These are phyloP conservation scores for Salvelinus fontinalis DNA, from an alignment of 2,113 vertebrate species.

Conservation along the genomic window DNA sequence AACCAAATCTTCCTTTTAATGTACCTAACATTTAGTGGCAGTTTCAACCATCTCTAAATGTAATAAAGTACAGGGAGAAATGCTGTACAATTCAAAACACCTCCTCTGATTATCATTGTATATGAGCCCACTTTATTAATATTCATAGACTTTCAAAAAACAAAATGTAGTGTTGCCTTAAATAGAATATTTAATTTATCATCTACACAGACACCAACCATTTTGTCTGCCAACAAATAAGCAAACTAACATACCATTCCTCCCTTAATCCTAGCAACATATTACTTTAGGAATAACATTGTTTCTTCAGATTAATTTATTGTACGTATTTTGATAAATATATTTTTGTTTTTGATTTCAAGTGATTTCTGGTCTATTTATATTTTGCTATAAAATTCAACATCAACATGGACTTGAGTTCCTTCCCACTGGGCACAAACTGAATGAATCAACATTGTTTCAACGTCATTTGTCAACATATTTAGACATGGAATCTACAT, in stretches of 20 bases:
- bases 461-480: too few species aligned
- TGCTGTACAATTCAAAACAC: not conserved
- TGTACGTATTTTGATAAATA: not conserved
- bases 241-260: not conserved
- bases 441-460: too few species aligned
- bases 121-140: not conserved
- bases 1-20: not conserved
- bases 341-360: not conserved
- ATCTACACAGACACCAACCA: not conserved
- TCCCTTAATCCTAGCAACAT: not conserved
- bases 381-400: conserved; percentile 16
- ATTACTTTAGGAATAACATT: not conserved
- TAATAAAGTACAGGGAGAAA: not conserved
- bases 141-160: not conserved
- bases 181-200: not conserved
- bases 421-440: not conserved
- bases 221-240: not conserved
- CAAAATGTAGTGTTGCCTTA: not conserved
- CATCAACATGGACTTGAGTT: not conserved
- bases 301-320: not conserved
- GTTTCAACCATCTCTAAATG: not conserved
- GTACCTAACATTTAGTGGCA: not conserved
- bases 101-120: not conserved
- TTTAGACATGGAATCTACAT: too few species aligned
- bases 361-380: not conserved